Conservation (phyloP, 2,888 invertebrate species). For the Nycteola revayana region DNA sequence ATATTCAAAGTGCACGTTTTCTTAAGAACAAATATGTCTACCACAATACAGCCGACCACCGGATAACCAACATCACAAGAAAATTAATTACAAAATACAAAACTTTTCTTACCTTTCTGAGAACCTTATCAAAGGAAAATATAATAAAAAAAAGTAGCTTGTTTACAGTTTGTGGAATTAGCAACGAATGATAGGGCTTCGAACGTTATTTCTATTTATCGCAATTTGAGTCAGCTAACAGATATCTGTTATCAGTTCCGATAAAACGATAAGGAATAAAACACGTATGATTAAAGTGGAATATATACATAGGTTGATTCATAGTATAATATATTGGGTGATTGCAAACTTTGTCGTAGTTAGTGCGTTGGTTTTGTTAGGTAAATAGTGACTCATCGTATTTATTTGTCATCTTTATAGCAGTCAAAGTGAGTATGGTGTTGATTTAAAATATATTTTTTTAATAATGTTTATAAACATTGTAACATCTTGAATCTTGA, state of each 20-base stretch:
- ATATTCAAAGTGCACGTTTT: too few species aligned
- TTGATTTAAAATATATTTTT: too few species aligned
- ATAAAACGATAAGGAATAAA: slow-evolving; percentile 32
- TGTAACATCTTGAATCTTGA: too few species aligned
- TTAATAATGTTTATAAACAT: too few species aligned
- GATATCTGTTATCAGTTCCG: slow-evolving; percentile 22
- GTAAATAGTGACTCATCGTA: too few species aligned
- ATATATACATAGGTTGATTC: not conserved
- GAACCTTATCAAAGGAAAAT: slow-evolving; percentile 18
- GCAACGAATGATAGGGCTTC: slow-evolving; percentile 29
- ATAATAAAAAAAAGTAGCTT: slow-evolving; percentile 13
- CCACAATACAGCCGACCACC: not conserved
- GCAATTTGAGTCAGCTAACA: slow-evolving; percentile 18
- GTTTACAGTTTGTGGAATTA: slow-evolving; percentile 23
- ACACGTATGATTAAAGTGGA: slow-evolving; percentile 16
- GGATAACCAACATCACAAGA: slow-evolving; percentile 2
- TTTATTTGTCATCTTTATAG: too few species aligned
- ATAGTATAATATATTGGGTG: too few species aligned
- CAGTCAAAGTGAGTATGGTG: too few species aligned
- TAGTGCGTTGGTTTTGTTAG: too few species aligned
- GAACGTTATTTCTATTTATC: slow-evolving; percentile 40
- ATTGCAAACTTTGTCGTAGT: too few species aligned
- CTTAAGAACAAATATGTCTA: too few species aligned
- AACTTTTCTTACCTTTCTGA: slow-evolving; percentile 3
- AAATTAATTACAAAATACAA: slow-evolving; percentile 2